Base-by-base conservation (phyloP, 1,140 invertebrate species). In the Dreissena rostriformis region DNA sequence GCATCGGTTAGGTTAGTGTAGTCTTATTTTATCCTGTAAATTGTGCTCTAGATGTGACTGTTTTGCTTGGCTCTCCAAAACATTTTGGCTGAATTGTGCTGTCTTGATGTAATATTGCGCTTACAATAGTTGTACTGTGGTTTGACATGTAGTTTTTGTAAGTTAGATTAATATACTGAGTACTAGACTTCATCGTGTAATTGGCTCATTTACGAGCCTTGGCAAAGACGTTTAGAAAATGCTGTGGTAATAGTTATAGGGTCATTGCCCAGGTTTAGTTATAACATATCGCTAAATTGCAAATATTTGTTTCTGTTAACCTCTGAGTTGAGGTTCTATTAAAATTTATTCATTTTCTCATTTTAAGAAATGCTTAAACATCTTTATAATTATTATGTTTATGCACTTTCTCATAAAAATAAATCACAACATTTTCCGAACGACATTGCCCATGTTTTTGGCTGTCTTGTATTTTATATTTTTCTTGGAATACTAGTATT, bases 61-160 rank as follows among this genome's bases (percentile, higher is more conserved):
- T 28, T 24, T n/a, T 19, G 6, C 17, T 70, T 24, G 19, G 17
- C 39, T 70, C 24, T 70, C 24, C 26, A 70, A 28, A 7, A 22
- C 24, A 63, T 19, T 29, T 39, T 39, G 39, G 39, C 39, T 39
- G 8, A 39, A 39, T 39, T 39, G 39, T 39, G 39, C 39, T 39
- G 28, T 51, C 28, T 61, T 66, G 39, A 17, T 81, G 70, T 81
- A 71, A 63, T 81, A 73, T 81, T 81, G 79, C 79, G 79, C 79
- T 81, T 81, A 81, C 79, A 81, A 81, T 81, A 73, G 65, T 66
- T 81, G 79, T 53, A 61, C 22, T 70, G 14, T 68, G 22, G 19
- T n/a, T 10, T 66, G 11, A 24, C 52, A 14, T 77, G 49, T 26
- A 28, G 55, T 29, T 52, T 72, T 52, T 72, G 15, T 24, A 17